These are phyloP conservation scores for Crematogaster levior DNA, from an alignment of 2,888 invertebrate genomes.

Conservation along the genomic window DNA sequence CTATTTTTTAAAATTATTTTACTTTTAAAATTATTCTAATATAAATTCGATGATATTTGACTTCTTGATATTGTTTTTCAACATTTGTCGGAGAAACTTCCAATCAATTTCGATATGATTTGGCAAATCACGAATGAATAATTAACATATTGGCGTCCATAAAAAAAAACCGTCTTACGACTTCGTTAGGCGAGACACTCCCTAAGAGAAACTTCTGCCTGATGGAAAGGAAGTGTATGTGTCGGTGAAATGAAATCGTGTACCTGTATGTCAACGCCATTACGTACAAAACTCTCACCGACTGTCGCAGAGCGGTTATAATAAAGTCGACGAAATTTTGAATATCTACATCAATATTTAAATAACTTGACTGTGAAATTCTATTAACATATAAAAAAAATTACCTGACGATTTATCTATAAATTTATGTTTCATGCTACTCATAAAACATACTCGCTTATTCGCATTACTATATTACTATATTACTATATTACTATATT, in stretches of 20 bases:
- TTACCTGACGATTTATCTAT: not conserved
- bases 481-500: too few species aligned
- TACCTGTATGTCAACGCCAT: constrained; percentile 52
- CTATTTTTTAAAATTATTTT: not conserved
- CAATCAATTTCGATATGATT: not conserved
- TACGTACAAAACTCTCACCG: constrained; percentile 57
- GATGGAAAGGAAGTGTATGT: constrained; percentile 57
- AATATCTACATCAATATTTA: constrained; percentile 45
- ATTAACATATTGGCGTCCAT: not conserved
- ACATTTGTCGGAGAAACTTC: constrained; percentile 6
- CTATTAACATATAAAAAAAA: not conserved
- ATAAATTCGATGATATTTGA: not conserved
- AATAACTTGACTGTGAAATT: constrained; percentile 1
- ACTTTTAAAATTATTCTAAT: not conserved
- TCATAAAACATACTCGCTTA: not conserved
- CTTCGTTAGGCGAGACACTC: constrained; percentile 60
- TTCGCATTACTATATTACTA: not conserved
- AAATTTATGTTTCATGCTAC: not conserved
- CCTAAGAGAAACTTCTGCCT: constrained; percentile 65
- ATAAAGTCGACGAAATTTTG: constrained; percentile 21
- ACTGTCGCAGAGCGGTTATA: constrained; percentile 13
- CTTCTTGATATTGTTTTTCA: not conserved
- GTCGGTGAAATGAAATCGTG: constrained; percentile 27
- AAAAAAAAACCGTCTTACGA: constrained; percentile 25
- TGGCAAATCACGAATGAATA: constrained; percentile 16